Evolutionary conservation across 2,888 invertebrate genomes (phyloP), one percentile per base, ranked within the genome.

Genomic region (Mesodorylaimus sp.): DNA sequence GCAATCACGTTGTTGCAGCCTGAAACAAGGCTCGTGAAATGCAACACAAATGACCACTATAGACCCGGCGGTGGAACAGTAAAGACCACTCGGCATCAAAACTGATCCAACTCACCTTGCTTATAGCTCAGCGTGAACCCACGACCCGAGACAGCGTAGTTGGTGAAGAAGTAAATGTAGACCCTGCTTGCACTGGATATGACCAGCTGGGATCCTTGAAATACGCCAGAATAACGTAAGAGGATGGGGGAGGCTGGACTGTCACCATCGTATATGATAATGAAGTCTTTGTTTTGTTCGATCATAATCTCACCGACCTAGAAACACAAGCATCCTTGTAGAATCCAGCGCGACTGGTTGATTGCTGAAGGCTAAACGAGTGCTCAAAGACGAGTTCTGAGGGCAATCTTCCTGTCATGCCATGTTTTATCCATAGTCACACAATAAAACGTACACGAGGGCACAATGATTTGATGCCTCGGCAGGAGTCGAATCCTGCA

Each of bases 131-230:
- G 79, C 58, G 83, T 82, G 67, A 91, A 91, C 47, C 93, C 95
- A 61, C 82, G 79, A 58, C 79, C 80, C 0, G 56, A 50, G 26
- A 54, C 56, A 5, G 87, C 86, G 53, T 88, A 75, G 60, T 83
- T 83, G 21, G 87, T 85, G 65, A 85, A 82, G 71, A 91, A 83
- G 68, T 91, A 93, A 61, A 91, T 71, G 65, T 89, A 93, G 24
- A 89, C 70, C 59, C 81, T 77, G 66, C 79, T 85, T 43, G 82
- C 80, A 0, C 89, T 93, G 0, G 91, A 89, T 69, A 89, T 83
- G 7, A 95, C 78, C 26, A 86, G 80, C 60, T 76, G 75, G 58
- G 81, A 79, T 59, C 81, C 78, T 57, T 78, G 76, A 1, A 78
- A 75, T 51, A 76, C 75, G 45, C 88, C 88, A 0, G 86, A 83